Base-by-base conservation (phyloP, 2,797 vertebrate genomes). In the Leptatherina wallacei region DNA sequence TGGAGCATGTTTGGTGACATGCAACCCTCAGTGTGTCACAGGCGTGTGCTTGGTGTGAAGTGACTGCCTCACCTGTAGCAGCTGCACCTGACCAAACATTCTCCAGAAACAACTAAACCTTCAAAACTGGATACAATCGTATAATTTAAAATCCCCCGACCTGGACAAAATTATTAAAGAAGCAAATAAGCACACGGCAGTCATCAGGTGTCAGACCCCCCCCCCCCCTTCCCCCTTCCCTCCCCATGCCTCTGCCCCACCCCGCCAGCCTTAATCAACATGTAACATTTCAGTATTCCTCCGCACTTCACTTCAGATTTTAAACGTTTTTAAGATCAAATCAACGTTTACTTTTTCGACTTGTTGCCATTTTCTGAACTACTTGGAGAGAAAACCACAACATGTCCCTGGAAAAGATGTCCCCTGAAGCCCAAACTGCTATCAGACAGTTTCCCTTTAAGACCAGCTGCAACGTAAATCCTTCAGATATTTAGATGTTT, bases 81-180 rank as follows among this genome's bases (percentile, higher is more conserved):
- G 62, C 36, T 65, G 71, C 79, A 61, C 63, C 82, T 69, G 22
- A 75, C 74, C 58, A 77, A 47, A 86, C 73, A 64, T 47, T 68
- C 85, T 95, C 95, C 94, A 93, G 38, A 90, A 91, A 93, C 94
- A 88, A 88, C 92, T 90, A 93, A 95, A 95, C 94, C 89, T 95
- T 95, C 92, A 96, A 96, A 97, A 96, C 91, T 83, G 81, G 89
- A 85, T 92, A 90, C 94, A 93, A 94, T 91, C 89, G 88, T 84
- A 92, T 94, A 92, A 94, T 89, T 91, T 93, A 89, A 89, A 91
- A 86, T 64, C n/a, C 75, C 86, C 73, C 30, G 38, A 78, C 54
- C 87, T 82, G 58, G 69, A 83, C 81, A 82, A 86, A 54, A 85
- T 75, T 92, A 87, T 66, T 94, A 71, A 22, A 88, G 78, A 91